Conservation (phyloP, 2,888 invertebrate genomes). For the Pterostichus madidus region DNA sequence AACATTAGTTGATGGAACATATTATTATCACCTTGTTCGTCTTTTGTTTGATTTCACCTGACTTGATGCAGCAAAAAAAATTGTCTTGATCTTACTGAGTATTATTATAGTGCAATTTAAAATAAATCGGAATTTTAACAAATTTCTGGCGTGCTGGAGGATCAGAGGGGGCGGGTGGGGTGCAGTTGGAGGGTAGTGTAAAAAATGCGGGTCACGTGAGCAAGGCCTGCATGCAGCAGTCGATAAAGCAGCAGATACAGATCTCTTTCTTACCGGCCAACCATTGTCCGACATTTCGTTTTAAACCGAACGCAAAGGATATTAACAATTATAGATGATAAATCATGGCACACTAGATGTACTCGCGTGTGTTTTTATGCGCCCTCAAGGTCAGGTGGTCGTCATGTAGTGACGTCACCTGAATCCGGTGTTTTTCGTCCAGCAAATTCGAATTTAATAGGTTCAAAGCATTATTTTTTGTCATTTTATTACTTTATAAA, state of each 20-base stretch:
- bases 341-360: conserved; percentile 65
- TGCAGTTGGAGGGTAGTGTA: neutral
- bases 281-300: conserved; percentile 56
- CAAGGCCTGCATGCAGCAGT: conserved; percentile 47
- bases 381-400: conserved; percentile 58
- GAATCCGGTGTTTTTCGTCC: conserved; percentile 59
- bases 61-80: conserved; percentile 1
- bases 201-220: conserved; percentile 26
- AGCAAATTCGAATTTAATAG: conserved; percentile 65
- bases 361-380: conserved; percentile 59
- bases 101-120: conserved; percentile 20
- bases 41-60: conserved; percentile 30
- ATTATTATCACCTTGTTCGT: conserved; percentile 57
- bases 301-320: conserved; percentile 55
- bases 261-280: conserved; percentile 57
- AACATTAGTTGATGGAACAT: conserved; percentile 29
- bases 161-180: neutral
- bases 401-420: conserved; percentile 61
- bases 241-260: conserved; percentile 54
- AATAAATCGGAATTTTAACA: conserved; percentile 15
- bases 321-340: conserved; percentile 67
- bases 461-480: conserved; percentile 50
- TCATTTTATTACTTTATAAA: conserved; percentile 57
- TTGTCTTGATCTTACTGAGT: neutral
- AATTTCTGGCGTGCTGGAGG: conserved; percentile 2